Conservation (phyloP, 1,140 invertebrate genomes). For the Drosophila triauraria region DNA sequence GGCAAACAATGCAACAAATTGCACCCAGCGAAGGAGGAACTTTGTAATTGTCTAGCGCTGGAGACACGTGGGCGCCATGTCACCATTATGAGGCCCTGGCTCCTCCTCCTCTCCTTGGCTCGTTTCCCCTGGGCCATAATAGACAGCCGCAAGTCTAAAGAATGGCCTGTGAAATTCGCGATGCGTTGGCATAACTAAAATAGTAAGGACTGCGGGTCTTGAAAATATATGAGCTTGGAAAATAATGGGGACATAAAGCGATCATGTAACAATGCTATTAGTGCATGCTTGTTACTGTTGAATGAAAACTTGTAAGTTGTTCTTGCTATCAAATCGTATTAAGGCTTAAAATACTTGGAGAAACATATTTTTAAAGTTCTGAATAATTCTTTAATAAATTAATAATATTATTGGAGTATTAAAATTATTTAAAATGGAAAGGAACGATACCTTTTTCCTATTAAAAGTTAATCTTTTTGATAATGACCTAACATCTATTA, state of each 20-base stretch:
- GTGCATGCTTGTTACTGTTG: not conserved
- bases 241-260: constrained; percentile 6
- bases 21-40: constrained; percentile 72
- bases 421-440: too few relatives aligned
- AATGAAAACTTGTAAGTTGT: not conserved
- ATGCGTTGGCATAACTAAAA: constrained; percentile 42
- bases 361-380: not conserved
- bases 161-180: constrained; percentile 17
- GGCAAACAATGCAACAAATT: constrained; percentile 83
- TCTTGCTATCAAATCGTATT: not conserved
- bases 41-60: constrained; percentile 75
- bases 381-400: too few relatives aligned
- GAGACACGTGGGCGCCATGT: constrained; percentile 70
- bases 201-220: not conserved
- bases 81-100: constrained; percentile 45
- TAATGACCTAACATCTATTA: too few relatives aligned
- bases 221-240: constrained; percentile 5
- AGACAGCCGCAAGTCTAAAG: constrained; percentile 59
- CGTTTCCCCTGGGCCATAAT: constrained; percentile 53
- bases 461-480: too few relatives aligned
- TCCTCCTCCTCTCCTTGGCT: constrained; percentile 3
- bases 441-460: too few relatives aligned
- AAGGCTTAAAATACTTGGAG: not conserved
- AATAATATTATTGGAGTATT: too few relatives aligned
- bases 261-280: not conserved